phyloP scores from a whole-genome alignment of 2,888 invertebrate species.

The Malthinus seriepunctatus region DNA sequence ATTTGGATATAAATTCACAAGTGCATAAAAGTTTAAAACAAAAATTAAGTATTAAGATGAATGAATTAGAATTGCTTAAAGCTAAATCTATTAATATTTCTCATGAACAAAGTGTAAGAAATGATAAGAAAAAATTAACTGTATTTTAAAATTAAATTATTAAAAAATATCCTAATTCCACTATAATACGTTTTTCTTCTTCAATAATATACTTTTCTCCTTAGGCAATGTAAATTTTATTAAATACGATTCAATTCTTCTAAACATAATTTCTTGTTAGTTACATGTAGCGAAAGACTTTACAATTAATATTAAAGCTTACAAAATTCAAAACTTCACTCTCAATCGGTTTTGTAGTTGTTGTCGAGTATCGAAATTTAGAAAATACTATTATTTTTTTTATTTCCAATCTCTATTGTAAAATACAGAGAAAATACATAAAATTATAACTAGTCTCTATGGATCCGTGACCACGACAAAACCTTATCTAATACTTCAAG shows the following conservation, averaged over 20 bases:
- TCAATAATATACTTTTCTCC: too few relatives aligned
- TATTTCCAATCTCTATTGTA: conserved; percentile 25
- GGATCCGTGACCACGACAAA: conserved; percentile 32
- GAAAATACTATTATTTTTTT: conserved; percentile 6
- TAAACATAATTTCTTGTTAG: too few relatives aligned
- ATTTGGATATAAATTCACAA: conserved; percentile 60
- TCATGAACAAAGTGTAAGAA: conserved; percentile 72
- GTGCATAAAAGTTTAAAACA: conserved; percentile 64
- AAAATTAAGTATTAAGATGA: conserved; percentile 65
- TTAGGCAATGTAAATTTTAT: too few relatives aligned
- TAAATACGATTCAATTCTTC: too few relatives aligned
- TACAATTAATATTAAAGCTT: too few relatives aligned
- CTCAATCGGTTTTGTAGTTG: too few relatives aligned
- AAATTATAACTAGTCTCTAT: conserved; percentile 29
- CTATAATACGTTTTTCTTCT: too few relatives aligned
- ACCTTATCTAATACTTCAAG: conserved; percentile 24
- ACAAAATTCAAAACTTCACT: too few relatives aligned
- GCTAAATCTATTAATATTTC: conserved; percentile 66
- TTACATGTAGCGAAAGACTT: too few relatives aligned
- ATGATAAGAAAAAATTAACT: conserved; percentile 74
- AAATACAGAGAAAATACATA: conserved; percentile 37
- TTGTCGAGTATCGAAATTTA: too few relatives aligned
- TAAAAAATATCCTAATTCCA: too few relatives aligned
- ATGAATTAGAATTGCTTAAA: conserved; percentile 63
- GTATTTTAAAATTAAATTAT: conserved; percentile 62